A percentile compares a stretch with the other conserved stretches of the same genome.
Conservation (phyloP, 2,797 vertebrate genomes). For the Chelon labrosus region DNA sequence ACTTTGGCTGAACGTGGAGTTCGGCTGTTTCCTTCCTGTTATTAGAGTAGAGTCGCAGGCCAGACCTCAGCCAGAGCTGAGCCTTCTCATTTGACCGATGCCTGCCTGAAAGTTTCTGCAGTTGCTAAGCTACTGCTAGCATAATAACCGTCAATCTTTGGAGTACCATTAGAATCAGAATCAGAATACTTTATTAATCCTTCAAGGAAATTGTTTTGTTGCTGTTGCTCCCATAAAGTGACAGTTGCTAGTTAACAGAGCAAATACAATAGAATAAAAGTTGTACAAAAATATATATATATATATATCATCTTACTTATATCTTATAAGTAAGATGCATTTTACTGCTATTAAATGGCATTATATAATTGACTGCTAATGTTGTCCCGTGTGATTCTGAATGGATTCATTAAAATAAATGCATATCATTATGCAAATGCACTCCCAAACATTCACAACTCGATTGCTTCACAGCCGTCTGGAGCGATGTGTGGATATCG, state of each 20-base stretch:
- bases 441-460: slow-evolving; percentile 21
- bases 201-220: no score
- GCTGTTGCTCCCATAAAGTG: no score
- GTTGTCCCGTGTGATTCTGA: slow-evolving; percentile 57
- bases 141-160: slow-evolving; percentile 79
- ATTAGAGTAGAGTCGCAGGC: slow-evolving; percentile 74
- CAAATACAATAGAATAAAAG: no score
- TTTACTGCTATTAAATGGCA: slow-evolving; percentile 86
- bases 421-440: slow-evolving; percentile 13
- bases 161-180: no score
- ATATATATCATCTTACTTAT: no score
- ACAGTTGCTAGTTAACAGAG: no score
- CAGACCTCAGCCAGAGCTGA: slow-evolving; percentile 72
- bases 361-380: slow-evolving; percentile 77
- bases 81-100: slow-evolving; percentile 78
- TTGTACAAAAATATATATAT: no score
- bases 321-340: no score
- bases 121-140: slow-evolving; percentile 79
- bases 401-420: slow-evolving; percentile 53
- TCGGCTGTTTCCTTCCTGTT: slow-evolving; percentile 74
- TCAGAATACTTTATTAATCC: no score
- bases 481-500: slow-evolving; percentile 34
- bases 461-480: slow-evolving; percentile 12
- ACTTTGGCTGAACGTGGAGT: slow-evolving; percentile 70
- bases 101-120: slow-evolving; percentile 75